Evolutionary conservation across 1,140 invertebrate genomes (phyloP), one percentile per base, ranked within the genome.

Genomic region (Lethocerus indicus): DNA sequence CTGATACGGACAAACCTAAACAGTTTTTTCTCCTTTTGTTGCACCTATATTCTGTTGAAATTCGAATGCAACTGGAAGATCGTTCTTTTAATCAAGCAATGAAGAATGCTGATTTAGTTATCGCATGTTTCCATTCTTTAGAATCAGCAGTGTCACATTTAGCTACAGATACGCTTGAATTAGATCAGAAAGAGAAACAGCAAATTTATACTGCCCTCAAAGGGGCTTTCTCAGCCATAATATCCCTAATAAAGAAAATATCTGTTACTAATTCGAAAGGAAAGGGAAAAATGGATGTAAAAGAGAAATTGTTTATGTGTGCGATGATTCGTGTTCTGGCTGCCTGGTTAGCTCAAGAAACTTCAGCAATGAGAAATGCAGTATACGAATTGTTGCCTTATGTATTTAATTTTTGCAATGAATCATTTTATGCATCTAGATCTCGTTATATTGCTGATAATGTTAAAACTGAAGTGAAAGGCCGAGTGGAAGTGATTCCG

Each of bases 321-420:
- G 85, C 83, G 2, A 81, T 83, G 61, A 77, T 93, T 3, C 67
- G 87, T 57, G 82, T 90, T 21, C 61, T 93, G 27, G 78, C 83
- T 28, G 79, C 84, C 21, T 93, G 88, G 88, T 64, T 94, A 54
- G 83, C 86, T 2, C 87, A 91, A 68, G 90, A 94, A 68, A 88
- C 87, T 1, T 79, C 80, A n/a, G 83, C 87, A 7, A 82, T 90
- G 74, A 75, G 84, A 32, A 71, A 81, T 29, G 83, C 87, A 61
- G 74, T 92, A 26, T 85, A 85, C 59, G 72, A 77, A 21, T 63
- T 88, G 6, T 61, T 88, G 16, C 86, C 85, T 3, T 88, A 77
- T 61, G 76, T 88, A 53, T 69, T 90, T 32, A 73, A 76, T 24
- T 59, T 87, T 26, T 79, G 79, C 9, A 87, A 88, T 67, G 83